Evolutionary conservation across 2,797 vertebrate species (phyloP), one percentile per base, ranked within the genome.

Genomic region (Taeniopygia guttata): DNA sequence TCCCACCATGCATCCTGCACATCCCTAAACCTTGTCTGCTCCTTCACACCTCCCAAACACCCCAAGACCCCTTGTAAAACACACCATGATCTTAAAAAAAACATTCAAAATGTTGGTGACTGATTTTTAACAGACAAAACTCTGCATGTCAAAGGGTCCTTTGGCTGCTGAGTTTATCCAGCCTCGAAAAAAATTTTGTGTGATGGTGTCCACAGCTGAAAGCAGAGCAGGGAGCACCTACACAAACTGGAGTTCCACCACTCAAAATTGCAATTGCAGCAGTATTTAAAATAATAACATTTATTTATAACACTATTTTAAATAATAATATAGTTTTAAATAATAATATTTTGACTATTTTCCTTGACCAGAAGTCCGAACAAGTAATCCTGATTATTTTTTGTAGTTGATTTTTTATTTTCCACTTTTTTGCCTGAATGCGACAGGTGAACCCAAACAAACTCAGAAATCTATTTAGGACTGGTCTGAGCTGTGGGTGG

Each of bases 311-410:
- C 34, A 34, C 12, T 29, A 42, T 14, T 54, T 42, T 5, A 66
- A 55, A 63, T 11, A 49, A 22, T 2, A 48, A 18, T 26, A 13
- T 11, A 1, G 2, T 22, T 72, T 43, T 3, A 43, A 43, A 36
- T 16, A 70, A 5, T 19, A 40, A 3, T 32, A 59, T 20, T 54
- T 68, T 27, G 43, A 62, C 20, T 60, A 20, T 32, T 58, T 16
- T 40, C 32, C 27, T 52, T 26, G 30, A 59, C 15, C 5, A 4
- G 16, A 68, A 51, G 29, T 30, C 36, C 0, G 0, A 68, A 56
- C 29, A 38, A 66, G 21, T 6, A 70, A 67, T 11, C 17, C 27
- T 1, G 21, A 29, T 49, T 3, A 26, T 36, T 59, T 69, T 79
- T 42, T 43, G 29, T 4, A 34, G 49, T 8, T 48, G 12, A 1